These are phyloP conservation scores for Argyra leucocephala DNA, from an alignment of 2,888 invertebrate genomes.

Conservation along the genomic window DNA sequence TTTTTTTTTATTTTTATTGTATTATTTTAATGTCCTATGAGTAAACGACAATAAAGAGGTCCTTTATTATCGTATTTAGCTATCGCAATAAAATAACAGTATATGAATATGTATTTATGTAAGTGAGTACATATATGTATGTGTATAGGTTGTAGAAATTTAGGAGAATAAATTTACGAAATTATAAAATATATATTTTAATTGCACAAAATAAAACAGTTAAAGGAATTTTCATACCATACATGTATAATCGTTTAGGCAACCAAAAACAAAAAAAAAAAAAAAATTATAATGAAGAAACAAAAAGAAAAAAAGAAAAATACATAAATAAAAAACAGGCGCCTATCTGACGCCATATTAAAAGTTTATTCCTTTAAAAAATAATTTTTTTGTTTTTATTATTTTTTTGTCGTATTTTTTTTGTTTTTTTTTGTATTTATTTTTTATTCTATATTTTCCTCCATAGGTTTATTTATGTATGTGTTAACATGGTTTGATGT, in stretches of 20 bases:
- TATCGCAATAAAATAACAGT: neutral
- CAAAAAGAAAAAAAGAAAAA: neutral
- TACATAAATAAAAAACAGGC: neutral
- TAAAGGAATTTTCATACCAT: neutral
- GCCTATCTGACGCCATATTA: slow-evolving; percentile 6
- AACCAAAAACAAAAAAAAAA: neutral
- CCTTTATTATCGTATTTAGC: neutral
- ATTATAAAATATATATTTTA: neutral
- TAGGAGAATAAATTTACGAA: neutral
- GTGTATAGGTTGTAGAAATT: neutral
- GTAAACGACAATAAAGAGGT: neutral
- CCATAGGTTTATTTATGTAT: too few species aligned
- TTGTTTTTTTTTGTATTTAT: neutral
- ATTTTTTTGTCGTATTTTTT: neutral
- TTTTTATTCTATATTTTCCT: too few species aligned
- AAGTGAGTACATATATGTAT: neutral
- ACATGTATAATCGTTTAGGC: neutral
- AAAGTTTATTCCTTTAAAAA: slow-evolving; percentile 1
- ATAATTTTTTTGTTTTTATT: neutral
- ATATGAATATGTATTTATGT: neutral
- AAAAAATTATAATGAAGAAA: neutral
- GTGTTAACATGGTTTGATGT: neutral
- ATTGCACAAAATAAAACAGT: neutral
- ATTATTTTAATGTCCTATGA: neutral
- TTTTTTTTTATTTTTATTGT: too few species aligned